Conservation (phyloP, 2,113 vertebrate genomes). For the Tautogolabrus adspersus region DNA sequence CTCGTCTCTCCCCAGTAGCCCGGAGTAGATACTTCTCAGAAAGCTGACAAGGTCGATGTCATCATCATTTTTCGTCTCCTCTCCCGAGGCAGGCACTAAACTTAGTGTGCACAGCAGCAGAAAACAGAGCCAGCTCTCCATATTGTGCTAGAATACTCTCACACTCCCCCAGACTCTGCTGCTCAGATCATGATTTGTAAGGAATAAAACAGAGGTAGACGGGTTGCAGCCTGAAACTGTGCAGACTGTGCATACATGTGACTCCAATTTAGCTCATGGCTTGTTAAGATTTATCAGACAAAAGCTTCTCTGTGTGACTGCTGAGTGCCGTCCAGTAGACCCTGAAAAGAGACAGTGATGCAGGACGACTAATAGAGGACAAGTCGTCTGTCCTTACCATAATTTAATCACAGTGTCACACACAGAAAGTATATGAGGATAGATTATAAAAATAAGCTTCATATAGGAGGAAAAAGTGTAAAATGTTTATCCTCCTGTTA, state of each 20-base stretch:
- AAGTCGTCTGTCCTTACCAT: constrained; percentile 61
- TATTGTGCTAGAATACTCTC: constrained; percentile 44
- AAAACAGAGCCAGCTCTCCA: constrained; percentile 63
- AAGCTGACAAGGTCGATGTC: constrained; percentile 59
- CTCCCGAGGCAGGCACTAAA: constrained; percentile 38
- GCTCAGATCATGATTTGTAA: constrained; percentile 46
- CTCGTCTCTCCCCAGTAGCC: constrained; percentile 48
- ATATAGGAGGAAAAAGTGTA: neutral
- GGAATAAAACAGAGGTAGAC: constrained; percentile 24
- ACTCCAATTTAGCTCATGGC: constrained; percentile 71
- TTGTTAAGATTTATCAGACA: constrained; percentile 62
- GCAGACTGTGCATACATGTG: constrained; percentile 63
- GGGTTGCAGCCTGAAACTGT: constrained; percentile 21
- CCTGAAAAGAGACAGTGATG: constrained; percentile 34
- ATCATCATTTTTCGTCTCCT: constrained; percentile 43
- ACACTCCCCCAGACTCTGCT: constrained; percentile 3
- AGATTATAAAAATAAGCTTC: neutral
- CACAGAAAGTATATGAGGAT: neutral
- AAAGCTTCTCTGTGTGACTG: constrained; percentile 59
- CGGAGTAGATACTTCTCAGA: constrained; percentile 62
- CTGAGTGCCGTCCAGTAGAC: constrained; percentile 32
- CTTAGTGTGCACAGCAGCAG: constrained; percentile 60
- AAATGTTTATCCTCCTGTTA: neutral
- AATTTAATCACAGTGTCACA: constrained; percentile 65
- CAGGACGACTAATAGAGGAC: constrained; percentile 67